These are phyloP conservation scores for Peribatodes rhomboidaria DNA, from an alignment of 2,888 invertebrate genomes.

Conservation along the genomic window DNA sequence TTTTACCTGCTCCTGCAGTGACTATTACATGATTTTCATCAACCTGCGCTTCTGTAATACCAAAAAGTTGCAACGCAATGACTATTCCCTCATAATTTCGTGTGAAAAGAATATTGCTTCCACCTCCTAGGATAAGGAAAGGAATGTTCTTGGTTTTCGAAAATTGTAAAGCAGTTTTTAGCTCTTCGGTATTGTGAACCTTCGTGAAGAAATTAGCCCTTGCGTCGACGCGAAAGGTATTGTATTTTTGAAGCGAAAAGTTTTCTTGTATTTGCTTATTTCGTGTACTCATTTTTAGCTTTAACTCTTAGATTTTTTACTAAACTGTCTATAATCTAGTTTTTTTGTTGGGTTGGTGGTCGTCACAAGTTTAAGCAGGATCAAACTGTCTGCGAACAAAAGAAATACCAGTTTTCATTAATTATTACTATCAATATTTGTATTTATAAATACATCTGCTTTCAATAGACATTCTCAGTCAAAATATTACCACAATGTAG, in stretches of 20 bases:
- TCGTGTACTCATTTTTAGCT: not conserved
- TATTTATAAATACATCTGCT: not conserved
- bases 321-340: not conserved
- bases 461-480: not conserved
- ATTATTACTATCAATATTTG: not conserved
- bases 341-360: not conserved
- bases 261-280: slow-evolving; percentile 11
- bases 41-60: slow-evolving; percentile 9
- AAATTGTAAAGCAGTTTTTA: slow-evolving; percentile 5
- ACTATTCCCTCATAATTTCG: slow-evolving; percentile 20
- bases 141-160: slow-evolving; percentile 12
- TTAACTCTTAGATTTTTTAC: not conserved
- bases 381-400: slow-evolving; percentile 21
- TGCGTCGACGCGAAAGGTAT: slow-evolving; percentile 11
- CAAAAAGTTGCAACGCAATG: slow-evolving; percentile 9
- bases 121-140: slow-evolving; percentile 16
- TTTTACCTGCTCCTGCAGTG: slow-evolving; percentile 32
- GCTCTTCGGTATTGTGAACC: slow-evolving; percentile 5
- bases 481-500: not conserved
- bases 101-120: slow-evolving; percentile 17
- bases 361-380: slow-evolving; percentile 5
- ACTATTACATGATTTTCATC: slow-evolving; percentile 9
- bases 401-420: slow-evolving; percentile 3
- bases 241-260: not conserved
- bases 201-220: slow-evolving; percentile 3